These are phyloP conservation scores for Falco rusticolus DNA, from an alignment of 2,797 vertebrate genomes.

Conservation along the genomic window DNA sequence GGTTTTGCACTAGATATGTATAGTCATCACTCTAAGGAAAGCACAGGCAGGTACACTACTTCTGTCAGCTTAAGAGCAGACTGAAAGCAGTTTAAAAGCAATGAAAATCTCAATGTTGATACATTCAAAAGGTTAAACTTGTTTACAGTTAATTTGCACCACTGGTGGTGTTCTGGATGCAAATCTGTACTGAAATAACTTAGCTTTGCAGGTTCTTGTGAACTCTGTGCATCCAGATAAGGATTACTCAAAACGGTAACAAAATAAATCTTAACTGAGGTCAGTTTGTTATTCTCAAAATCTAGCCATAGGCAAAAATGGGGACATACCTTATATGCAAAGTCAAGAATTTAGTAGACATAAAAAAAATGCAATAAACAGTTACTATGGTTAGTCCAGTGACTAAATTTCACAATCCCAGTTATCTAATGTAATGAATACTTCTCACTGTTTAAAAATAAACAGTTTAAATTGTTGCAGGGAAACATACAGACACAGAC, in stretches of 20 bases:
- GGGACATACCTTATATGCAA: not conserved
- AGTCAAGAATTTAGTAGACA: not conserved
- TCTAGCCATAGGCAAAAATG: not conserved
- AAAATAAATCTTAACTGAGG: not conserved
- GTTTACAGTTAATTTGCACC: not conserved
- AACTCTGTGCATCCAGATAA: not conserved
- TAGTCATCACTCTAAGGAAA: not conserved
- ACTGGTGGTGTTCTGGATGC: not conserved
- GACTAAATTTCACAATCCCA: not conserved
- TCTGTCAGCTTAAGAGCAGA: not conserved
- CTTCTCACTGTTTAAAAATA: not conserved
- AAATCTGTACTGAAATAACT: not conserved
- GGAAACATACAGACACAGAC: not conserved
- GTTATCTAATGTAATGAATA: not conserved
- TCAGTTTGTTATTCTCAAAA: not conserved
- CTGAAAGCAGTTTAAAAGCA: not conserved
- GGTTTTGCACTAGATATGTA: fast-evolving
- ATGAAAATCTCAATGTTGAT: not conserved
- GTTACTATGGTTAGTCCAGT: not conserved
- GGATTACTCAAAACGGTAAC: not conserved
- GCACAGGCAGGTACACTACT: not conserved
- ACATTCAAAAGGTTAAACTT: not conserved
- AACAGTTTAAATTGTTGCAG: not conserved
- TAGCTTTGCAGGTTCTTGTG: not conserved
- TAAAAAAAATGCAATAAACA: not conserved